phyloP scores from a whole-genome alignment of 2,888 invertebrate species.

The Hydrotaea cyrtoneurina region DNA sequence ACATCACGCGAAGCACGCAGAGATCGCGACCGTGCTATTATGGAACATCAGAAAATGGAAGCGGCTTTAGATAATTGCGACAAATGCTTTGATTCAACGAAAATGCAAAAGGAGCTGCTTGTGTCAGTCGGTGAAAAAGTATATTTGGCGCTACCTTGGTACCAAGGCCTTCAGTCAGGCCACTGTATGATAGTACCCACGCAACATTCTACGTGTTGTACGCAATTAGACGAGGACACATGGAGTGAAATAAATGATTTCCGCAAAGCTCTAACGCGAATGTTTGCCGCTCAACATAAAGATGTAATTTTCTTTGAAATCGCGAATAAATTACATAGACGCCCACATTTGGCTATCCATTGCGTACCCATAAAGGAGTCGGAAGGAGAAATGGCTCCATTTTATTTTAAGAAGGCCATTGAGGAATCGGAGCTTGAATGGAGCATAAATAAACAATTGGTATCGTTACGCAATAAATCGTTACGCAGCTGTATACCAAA shows the following conservation, averaged over 20 bases:
- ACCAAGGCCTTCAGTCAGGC: conserved; percentile 89
- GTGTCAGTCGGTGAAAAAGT: conserved; percentile 90
- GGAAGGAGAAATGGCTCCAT: conserved; percentile 93
- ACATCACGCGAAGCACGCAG: conserved; percentile 84
- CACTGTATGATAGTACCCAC: conserved; percentile 94
- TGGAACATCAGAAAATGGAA: conserved; percentile 87
- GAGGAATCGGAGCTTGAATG: conserved; percentile 97
- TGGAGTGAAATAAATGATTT: conserved; percentile 92
- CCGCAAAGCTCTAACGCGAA: conserved; percentile 88
- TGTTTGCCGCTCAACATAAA: conserved; percentile 87
- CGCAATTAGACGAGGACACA: conserved; percentile 95
- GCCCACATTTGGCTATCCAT: conserved; percentile 93
- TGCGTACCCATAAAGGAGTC: conserved; percentile 88
- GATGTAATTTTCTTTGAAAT: conserved; percentile 96
- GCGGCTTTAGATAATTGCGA: conserved; percentile 86
- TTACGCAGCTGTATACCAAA: conserved; percentile 93
- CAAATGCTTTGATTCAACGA: conserved; percentile 90
- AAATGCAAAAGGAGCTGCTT: conserved; percentile 91
- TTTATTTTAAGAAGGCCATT: conserved; percentile 99
- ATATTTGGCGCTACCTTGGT: conserved; percentile 91
- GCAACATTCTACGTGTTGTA: conserved; percentile 89
- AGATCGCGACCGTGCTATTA: conserved; percentile 86
- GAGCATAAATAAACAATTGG: conserved; percentile 95
- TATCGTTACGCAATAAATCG: conserved; percentile 86
- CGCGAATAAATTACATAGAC: conserved; percentile 86